These are phyloP conservation scores for Lithobates sylvaticus DNA, from an alignment of 2,797 vertebrate genomes.

Conservation along the genomic window DNA sequence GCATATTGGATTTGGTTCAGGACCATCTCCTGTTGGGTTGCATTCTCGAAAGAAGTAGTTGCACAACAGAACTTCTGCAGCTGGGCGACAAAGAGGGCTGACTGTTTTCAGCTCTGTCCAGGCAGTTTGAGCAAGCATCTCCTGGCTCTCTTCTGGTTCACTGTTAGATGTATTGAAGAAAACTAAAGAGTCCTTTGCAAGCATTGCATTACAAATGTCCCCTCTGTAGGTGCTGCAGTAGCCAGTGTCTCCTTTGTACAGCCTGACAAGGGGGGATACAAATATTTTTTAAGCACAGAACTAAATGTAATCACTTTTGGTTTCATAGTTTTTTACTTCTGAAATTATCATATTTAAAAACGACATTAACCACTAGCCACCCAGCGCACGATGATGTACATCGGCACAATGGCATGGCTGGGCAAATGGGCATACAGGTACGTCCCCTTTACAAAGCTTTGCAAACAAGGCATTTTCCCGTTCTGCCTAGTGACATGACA, in stretches of 20 bases:
- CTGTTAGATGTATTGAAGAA: conserved; percentile 91
- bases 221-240: conserved; percentile 92
- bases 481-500: too few relatives aligned
- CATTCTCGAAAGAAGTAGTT: conserved; percentile 91
- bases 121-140: conserved; percentile 86
- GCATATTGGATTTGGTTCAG: conserved; percentile 91
- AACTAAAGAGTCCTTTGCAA: conserved; percentile 83
- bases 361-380: too few relatives aligned
- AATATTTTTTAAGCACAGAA: not conserved
- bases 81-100: conserved; percentile 82
- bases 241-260: conserved; percentile 86
- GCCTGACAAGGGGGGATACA: conserved; percentile 70
- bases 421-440: too few relatives aligned
- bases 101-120: conserved; percentile 85
- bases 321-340: too few relatives aligned
- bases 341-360: too few relatives aligned
- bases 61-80: conserved; percentile 87
- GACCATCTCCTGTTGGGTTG: conserved; percentile 83
- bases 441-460: too few relatives aligned
- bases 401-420: too few relatives aligned
- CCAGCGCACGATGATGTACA: too few relatives aligned
- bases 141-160: conserved; percentile 90
- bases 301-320: not conserved
- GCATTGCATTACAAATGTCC: conserved; percentile 81
- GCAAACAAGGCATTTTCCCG: too few relatives aligned